Evolutionary conservation across 1,140 invertebrate genomes (phyloP).

Genomic region (Drosophila santomea): DNA sequence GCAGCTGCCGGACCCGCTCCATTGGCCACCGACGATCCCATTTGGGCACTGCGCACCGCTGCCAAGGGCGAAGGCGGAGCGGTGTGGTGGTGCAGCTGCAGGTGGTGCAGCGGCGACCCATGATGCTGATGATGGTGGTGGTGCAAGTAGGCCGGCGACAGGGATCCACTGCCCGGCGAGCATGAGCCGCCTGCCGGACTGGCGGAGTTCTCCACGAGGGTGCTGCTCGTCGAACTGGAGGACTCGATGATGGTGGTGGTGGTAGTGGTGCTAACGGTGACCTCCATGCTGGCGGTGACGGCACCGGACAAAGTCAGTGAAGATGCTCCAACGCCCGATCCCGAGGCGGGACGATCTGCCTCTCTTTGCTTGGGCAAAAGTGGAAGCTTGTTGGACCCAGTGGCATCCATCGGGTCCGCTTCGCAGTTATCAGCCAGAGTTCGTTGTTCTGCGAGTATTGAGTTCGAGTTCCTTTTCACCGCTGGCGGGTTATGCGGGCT

Average conservation of each 20-base stretch:
- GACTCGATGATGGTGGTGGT: slow-evolving; percentile 46
- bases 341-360: slow-evolving; percentile 13
- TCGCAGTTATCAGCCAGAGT: slow-evolving; percentile 1
- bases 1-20: slow-evolving; percentile 12
- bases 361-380: slow-evolving; percentile 8
- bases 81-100: slow-evolving; percentile 70
- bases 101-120: slow-evolving; percentile 54
- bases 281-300: slow-evolving; percentile 33
- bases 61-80: slow-evolving; percentile 67
- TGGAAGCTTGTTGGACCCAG: not conserved
- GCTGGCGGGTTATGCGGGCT: not conserved
- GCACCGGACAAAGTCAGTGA: not conserved
- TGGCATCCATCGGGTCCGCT: slow-evolving; percentile 14
- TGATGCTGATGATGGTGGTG: slow-evolving; percentile 68
- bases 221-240: slow-evolving; percentile 20
- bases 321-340: not conserved
- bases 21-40: not conserved
- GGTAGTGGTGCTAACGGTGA: slow-evolving; percentile 39
- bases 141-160: slow-evolving; percentile 48
- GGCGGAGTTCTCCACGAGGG: slow-evolving; percentile 12
- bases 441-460: slow-evolving; percentile 1
- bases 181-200: slow-evolving; percentile 60
- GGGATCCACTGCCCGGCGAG: slow-evolving; percentile 63
- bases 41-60: slow-evolving; percentile 42
- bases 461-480: slow-evolving; percentile 12